Percentiles rank a stretch among this genome's conserved stretches.
Conservation (phyloP, 1,140 invertebrate species). For the Monochamus saltuarius region DNA sequence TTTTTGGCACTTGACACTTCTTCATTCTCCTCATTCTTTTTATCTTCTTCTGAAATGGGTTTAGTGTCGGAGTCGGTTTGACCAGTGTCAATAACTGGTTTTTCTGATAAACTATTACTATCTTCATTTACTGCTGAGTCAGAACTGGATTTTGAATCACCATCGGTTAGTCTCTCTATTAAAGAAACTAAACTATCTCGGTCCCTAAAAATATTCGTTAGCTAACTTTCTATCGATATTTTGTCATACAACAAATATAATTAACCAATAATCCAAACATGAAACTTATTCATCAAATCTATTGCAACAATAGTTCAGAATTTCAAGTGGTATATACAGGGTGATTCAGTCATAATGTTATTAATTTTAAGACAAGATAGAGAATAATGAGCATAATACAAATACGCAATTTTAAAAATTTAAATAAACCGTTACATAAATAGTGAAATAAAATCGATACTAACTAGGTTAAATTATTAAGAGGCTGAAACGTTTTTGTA, state of each 20-base stretch:
- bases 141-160: constrained; percentile 59
- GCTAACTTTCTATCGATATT: constrained; percentile 1
- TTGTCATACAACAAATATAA: too few relatives aligned
- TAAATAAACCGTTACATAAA: too few relatives aligned
- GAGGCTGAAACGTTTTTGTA: too few relatives aligned
- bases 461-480: too few relatives aligned
- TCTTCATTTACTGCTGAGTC: constrained; percentile 65
- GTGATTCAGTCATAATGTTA: too few relatives aligned
- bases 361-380: too few relatives aligned
- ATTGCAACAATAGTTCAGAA: background rate
- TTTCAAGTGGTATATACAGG: too few relatives aligned
- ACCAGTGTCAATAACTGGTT: constrained; percentile 56
- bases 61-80: constrained; percentile 43
- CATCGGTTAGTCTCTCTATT: constrained; percentile 69
- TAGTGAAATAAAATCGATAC: too few relatives aligned
- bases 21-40: constrained; percentile 28
- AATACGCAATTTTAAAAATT: too few relatives aligned
- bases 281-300: background rate
- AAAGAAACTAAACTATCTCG: constrained; percentile 73
- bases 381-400: too few relatives aligned
- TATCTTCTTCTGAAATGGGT: background rate
- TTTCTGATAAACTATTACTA: constrained; percentile 61
- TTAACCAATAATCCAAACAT: too few relatives aligned
- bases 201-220: constrained; percentile 55
- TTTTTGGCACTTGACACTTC: constrained; percentile 26